Percentiles rank a stretch among this genome's conserved stretches.
Conservation (phyloP, 2,888 invertebrate species). For the Junonia oenone region DNA sequence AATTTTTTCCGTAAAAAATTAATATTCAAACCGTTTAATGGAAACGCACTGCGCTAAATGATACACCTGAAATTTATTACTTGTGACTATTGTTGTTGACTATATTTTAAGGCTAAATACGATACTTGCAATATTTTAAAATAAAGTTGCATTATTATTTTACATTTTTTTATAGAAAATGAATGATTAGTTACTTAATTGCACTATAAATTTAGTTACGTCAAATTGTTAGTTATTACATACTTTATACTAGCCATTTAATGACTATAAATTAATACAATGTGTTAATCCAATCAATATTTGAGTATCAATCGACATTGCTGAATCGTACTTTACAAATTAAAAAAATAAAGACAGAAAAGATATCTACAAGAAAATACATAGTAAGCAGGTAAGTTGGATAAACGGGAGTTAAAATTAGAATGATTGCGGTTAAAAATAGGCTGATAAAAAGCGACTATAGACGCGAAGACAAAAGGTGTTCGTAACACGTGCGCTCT, state of each 20-base stretch:
- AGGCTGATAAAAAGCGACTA: slow-evolving; percentile 56
- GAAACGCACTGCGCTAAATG: slow-evolving; percentile 33
- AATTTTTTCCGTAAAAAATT: no score
- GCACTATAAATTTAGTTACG: no score
- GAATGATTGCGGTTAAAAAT: slow-evolving; percentile 63
- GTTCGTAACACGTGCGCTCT: slow-evolving; percentile 41
- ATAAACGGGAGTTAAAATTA: slow-evolving; percentile 39
- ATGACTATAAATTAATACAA: no score
- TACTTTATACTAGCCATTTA: no score
- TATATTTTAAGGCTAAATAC: background rate
- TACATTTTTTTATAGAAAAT: background rate
- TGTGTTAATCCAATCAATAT: no score
- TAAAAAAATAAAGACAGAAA: background rate
- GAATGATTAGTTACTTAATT: background rate
- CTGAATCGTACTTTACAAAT: background rate
- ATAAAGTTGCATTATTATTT: background rate
- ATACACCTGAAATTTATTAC: slow-evolving; percentile 39
- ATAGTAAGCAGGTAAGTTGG: background rate
- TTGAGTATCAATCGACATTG: no score
- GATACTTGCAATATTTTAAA: background rate
- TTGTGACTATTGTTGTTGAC: slow-evolving; percentile 39
- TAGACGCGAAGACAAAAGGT: slow-evolving; percentile 65
- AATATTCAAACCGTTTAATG: slow-evolving; percentile 27
- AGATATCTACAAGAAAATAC: background rate
- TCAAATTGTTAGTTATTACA: no score